Evolutionary conservation across 1,140 invertebrate species (phyloP), one percentile per base, ranked within the genome.

Genomic region (Plectrocnemia conspersa): DNA sequence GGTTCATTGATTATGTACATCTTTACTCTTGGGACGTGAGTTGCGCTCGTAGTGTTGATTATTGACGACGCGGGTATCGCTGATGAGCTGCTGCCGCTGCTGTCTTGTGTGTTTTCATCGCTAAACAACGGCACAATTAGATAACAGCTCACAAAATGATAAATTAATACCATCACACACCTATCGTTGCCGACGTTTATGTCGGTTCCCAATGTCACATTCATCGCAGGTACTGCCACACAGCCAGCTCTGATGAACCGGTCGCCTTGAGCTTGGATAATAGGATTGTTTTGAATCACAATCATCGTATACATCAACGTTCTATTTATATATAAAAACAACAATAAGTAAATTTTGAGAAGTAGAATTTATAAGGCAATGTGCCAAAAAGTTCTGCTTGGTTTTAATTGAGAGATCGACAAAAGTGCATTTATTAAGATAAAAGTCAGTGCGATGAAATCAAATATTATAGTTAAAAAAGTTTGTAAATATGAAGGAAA

Each of bases 191-290:
- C 67, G 1, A 76, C 71, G 48, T 68, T 64, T 40, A 76, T 65
- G 1, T 67, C 68, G 5, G 74, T 67, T 48, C 71, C 69, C 0
- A 76, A 68, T 11, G 22, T 71, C 66, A 58, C 29, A 19, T 71
- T 69, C 24, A 54, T 40, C 4, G 52, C 45, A 22, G 56, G 49
- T 23, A 66, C 67, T 11, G 77, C 72, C 9, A 77, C 80, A 58
- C 82, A 84, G 1, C 82, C 82, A 3, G 81, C 79, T 53, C 80
- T 79, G 41, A 84, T 77, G 61, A 81, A 73, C 13, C 82, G 74
- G 66, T 84, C 82, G 0, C 79, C 79, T 56, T 82, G 80, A 3
- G 80, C 82, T 65, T 83, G 81, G 33, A 84, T 79, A 47, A 81
- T 78, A 0, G 76, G 71, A 64, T 83, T 83, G 66, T 82, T 81